Evolutionary conservation across 2,113 vertebrate species (phyloP).

Genomic region (Syrrhaptes paradoxus): DNA sequence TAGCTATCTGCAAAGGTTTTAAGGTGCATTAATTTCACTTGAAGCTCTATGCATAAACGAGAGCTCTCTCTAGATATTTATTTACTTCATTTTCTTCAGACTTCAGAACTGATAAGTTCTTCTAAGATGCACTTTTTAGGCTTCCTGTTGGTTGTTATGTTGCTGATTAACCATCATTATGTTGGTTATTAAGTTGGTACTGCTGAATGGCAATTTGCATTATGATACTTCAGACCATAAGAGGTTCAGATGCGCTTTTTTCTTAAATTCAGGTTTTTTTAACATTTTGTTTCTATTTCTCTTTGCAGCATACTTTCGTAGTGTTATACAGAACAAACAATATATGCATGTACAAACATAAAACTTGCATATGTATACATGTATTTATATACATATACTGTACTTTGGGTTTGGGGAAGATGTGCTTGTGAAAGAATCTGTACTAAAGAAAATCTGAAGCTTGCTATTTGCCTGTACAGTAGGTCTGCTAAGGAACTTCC

Average conservation of each 20-base stretch:
- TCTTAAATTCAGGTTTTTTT: background rate
- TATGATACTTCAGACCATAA: background rate
- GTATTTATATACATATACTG: background rate
- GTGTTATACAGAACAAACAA: background rate
- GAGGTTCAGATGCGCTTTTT: background rate
- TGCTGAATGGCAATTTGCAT: background rate
- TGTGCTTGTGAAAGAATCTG: background rate
- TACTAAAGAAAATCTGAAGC: background rate
- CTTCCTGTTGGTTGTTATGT: background rate
- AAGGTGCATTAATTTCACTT: slow-evolving; percentile 59
- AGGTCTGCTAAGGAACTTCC: background rate
- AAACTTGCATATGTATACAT: no score
- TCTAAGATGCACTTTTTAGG: background rate
- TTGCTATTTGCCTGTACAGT: background rate
- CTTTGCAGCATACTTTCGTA: background rate
- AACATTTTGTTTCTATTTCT: background rate
- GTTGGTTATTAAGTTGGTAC: background rate
- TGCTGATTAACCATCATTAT: background rate
- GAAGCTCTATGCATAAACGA: slow-evolving; percentile 51
- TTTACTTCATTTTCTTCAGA: slow-evolving; percentile 32
- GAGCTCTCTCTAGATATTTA: background rate
- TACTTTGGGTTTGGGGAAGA: background rate
- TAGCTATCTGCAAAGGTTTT: slow-evolving; percentile 54
- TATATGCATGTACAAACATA: background rate
- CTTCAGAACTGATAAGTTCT: background rate